These are phyloP conservation scores for Gouania willdenowi DNA, from an alignment of 2,797 vertebrate genomes.

Conservation along the genomic window DNA sequence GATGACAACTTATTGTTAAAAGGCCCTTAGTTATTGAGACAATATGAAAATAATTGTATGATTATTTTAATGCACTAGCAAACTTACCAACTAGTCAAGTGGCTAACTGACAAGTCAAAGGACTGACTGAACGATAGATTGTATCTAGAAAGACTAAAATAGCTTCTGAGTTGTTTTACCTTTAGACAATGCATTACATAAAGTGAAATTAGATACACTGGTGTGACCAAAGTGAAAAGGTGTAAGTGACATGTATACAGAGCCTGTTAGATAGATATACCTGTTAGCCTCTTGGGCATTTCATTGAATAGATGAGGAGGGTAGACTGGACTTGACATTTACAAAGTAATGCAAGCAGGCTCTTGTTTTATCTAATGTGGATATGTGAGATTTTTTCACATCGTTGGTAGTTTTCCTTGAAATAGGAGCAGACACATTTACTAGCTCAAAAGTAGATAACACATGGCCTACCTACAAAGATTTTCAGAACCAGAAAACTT, in stretches of 20 bases:
- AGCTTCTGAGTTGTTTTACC: too few relatives aligned
- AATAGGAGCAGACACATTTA: slow-evolving; percentile 42
- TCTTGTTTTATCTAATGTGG: slow-evolving; percentile 71
- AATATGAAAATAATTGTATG: too few relatives aligned
- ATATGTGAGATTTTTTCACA: slow-evolving; percentile 70
- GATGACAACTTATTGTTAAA: too few relatives aligned
- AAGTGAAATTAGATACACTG: slow-evolving; percentile 36
- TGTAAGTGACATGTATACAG: slow-evolving; percentile 59
- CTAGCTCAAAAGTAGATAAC: slow-evolving; percentile 18
- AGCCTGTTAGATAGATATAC: slow-evolving; percentile 51
- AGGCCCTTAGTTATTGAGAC: too few relatives aligned
- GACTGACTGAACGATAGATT: too few relatives aligned
- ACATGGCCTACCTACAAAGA: slow-evolving; percentile 23
- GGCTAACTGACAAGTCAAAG: too few relatives aligned
- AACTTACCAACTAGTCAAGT: too few relatives aligned
- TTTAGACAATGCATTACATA: too few relatives aligned
- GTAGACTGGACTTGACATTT: slow-evolving; percentile 70
- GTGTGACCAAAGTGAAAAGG: slow-evolving; percentile 37
- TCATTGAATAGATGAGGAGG: slow-evolving; percentile 59
- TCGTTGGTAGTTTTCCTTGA: slow-evolving; percentile 46
- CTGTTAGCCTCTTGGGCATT: slow-evolving; percentile 54
- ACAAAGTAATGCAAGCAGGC: slow-evolving; percentile 52
- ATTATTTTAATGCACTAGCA: too few relatives aligned
- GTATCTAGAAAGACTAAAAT: too few relatives aligned
- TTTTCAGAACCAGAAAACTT: slow-evolving; percentile 19